Percentiles rank a stretch among this genome's conserved stretches.
phyloP scores from a whole-genome alignment of 2,113 vertebrate genomes.

The Crotophaga sulcirostris region DNA sequence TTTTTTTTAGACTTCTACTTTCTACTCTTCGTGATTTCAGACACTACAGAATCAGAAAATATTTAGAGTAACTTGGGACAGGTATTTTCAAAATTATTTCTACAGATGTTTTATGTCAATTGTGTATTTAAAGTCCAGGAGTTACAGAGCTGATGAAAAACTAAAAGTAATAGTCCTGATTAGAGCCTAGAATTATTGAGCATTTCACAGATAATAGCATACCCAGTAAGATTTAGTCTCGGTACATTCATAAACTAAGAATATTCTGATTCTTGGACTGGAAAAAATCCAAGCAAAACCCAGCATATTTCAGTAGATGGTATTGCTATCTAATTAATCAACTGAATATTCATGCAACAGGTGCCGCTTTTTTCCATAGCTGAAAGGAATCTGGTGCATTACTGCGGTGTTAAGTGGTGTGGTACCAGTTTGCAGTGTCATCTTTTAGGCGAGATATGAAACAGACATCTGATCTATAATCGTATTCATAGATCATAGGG shows the following conservation, averaged over 20 bases:
- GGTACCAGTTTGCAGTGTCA: not conserved
- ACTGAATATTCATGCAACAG: not conserved
- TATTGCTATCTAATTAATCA: not conserved
- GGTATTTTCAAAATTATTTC: not conserved
- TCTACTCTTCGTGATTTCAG: not conserved
- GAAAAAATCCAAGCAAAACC: not conserved
- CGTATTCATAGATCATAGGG: not conserved
- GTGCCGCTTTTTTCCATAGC: not conserved
- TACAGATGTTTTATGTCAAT: not conserved
- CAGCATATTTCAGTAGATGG: not conserved
- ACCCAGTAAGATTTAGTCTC: not conserved
- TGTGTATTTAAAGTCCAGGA: not conserved
- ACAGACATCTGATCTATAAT: slow-evolving; percentile 19
- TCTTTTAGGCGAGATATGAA: slow-evolving; percentile 35
- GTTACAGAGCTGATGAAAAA: not conserved
- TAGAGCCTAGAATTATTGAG: not conserved
- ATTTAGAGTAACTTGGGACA: not conserved
- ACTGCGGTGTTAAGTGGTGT: not conserved
- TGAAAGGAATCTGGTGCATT: not conserved
- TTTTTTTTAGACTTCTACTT: not conserved
- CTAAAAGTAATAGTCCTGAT: not conserved
- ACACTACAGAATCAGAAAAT: not conserved
- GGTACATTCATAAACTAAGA: not conserved
- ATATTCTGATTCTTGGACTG: not conserved
- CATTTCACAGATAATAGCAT: not conserved